Evolutionary conservation across 2,888 invertebrate genomes (phyloP).

Genomic region (Rhopalosiphum nymphaeae): DNA sequence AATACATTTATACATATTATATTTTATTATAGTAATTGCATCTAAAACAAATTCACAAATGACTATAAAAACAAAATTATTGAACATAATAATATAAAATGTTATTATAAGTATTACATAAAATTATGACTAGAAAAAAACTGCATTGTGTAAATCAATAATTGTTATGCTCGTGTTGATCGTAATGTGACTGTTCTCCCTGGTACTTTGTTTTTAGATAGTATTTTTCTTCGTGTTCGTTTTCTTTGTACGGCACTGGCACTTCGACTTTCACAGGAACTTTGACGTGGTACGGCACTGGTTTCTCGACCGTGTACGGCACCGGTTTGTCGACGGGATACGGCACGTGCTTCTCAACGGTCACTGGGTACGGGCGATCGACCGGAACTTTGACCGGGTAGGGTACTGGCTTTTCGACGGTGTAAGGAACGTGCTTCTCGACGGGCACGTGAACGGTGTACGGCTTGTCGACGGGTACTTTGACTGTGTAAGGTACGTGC

Average conservation of each 20-base stretch:
- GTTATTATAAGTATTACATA: background rate
- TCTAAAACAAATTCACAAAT: background rate
- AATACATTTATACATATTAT: background rate
- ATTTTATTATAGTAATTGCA: background rate
- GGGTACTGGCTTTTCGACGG: conserved; percentile 68
- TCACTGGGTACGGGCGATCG: conserved; percentile 72
- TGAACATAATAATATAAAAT: background rate
- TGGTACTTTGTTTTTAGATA: conserved; percentile 67
- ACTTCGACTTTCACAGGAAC: conserved; percentile 72
- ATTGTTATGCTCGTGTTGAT: background rate
- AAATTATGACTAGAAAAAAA: background rate
- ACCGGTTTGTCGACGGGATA: conserved; percentile 74
- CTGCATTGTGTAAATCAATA: background rate
- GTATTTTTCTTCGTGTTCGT: conserved; percentile 67
- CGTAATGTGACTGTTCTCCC: conserved; percentile 48
- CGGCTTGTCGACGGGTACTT: conserved; percentile 68
- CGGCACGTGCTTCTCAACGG: conserved; percentile 83
- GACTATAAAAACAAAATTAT: background rate
- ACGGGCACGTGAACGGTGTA: conserved; percentile 74
- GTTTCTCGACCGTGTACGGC: conserved; percentile 82
- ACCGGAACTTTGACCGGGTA: conserved; percentile 78
- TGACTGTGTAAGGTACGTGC: conserved; percentile 72
- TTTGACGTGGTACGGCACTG: conserved; percentile 77
- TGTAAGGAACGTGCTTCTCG: conserved; percentile 71
- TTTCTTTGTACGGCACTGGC: conserved; percentile 67